These are phyloP conservation scores for Arbacia lixula DNA, from an alignment of 53 echinoderm and acorn worm species.

Conservation along the genomic window DNA sequence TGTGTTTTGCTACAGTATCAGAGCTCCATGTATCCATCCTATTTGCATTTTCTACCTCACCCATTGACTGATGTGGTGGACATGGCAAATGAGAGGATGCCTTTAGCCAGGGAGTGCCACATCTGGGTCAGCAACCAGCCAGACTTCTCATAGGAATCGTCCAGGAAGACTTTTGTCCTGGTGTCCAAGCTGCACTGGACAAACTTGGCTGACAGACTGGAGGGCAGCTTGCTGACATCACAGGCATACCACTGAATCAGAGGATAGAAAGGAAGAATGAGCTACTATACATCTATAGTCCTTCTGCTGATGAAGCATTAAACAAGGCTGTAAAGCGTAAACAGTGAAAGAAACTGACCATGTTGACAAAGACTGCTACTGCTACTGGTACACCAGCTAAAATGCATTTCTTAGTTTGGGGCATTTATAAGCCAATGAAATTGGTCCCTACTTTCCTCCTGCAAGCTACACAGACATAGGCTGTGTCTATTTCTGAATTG, in stretches of 20 bases:
- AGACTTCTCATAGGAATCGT: conserved; percentile 83
- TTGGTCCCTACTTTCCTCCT: too few relatives aligned
- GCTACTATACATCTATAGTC: neutral
- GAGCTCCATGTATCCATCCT: too few relatives aligned
- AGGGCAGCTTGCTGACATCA: conserved; percentile 68
- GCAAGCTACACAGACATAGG: too few relatives aligned
- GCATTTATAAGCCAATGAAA: too few relatives aligned
- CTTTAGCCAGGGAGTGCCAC: conserved; percentile 78
- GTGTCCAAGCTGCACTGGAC: conserved; percentile 68
- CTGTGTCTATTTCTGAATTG: too few relatives aligned
- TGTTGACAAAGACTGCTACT: too few relatives aligned
- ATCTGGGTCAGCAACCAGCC: conserved; percentile 88
- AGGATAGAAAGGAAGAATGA: neutral
- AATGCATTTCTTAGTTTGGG: too few relatives aligned
- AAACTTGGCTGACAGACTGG: conserved; percentile 63
- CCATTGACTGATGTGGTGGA: conserved; percentile 88
- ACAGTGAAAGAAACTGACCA: too few relatives aligned
- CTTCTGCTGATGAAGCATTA: neutral
- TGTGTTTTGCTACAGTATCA: too few relatives aligned
- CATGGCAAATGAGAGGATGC: conserved; percentile 61
- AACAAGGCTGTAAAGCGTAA: neutral
- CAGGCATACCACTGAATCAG: conserved; percentile 88
- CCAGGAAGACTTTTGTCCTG: conserved; percentile 74
- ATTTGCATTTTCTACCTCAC: conserved; percentile 64
- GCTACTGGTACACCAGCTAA: too few relatives aligned